Base-by-base conservation (phyloP, 2,113 vertebrate genomes). In the Engystomops pustulosus region DNA sequence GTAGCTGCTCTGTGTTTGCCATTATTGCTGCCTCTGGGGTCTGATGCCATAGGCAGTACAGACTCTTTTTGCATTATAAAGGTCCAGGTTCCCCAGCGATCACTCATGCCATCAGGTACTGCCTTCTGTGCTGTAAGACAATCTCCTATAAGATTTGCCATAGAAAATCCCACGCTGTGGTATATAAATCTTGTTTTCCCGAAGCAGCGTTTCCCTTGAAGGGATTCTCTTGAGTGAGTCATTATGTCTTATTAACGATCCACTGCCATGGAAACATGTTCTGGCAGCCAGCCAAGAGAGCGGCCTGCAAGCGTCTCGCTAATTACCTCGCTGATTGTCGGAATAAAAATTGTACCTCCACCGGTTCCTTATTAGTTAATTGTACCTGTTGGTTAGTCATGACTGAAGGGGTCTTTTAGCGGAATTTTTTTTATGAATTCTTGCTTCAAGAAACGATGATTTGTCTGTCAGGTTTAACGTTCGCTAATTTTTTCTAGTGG, bases 231-330 rank as follows among this genome's bases (percentile, higher is more conserved):
- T 84, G 32, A 84, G 53, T 62, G 81, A 84, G 74, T 78, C 72
- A 84, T 84, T 78, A 84, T 77, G 47, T 77, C 72, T 77, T 84
- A 78, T 84, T 84, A 84, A 84, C n/a, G 30, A 84, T 77, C 74
- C 72, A 84, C 44, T 84, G 45, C 82, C 82, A 84, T 68, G 62
- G 60, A 84, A 84, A 84, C 72, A 65, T 69, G 60, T 77, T 76
- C 44, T n/a, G 82, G 72, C 82, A 77, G 36, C 58, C 55, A 76
- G 72, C 82, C 72, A 84, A 68, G 51, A 23, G 76, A 47, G 15
- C 41, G 36, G 62, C 45, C 72, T 44, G 81, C 44, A 25, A 69
- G 60, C 72, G n/a, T 77, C 60, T 44, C 58, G 18, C 71, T 77
- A 77, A 53, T 76, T 84, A 53, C 41, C 36, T 53, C 55, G 80